Evolutionary conservation across 2,797 vertebrate species (phyloP).

Genomic region (Discoglossus pictus): DNA sequence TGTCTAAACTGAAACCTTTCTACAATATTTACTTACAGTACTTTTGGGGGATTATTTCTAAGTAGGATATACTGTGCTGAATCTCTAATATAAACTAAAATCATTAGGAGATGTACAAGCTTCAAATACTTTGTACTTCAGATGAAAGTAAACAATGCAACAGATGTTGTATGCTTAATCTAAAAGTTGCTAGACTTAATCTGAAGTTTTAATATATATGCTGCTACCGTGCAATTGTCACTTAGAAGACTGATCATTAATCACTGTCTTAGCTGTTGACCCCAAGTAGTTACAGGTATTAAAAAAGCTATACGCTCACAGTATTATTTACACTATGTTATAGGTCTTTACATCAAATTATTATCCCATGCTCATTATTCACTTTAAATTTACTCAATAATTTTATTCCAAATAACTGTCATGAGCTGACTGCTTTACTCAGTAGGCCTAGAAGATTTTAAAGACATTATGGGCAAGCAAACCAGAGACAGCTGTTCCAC

Average conservation of each 20-base stretch:
- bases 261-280: slow-evolving; percentile 23
- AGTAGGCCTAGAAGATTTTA: neutral
- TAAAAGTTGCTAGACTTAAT: slow-evolving; percentile 32
- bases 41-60: too few species aligned
- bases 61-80: too few species aligned
- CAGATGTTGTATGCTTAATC: too few species aligned
- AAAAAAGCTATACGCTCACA: slow-evolving; percentile 18
- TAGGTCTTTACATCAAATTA: slow-evolving; percentile 7
- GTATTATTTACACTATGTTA: neutral
- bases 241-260: slow-evolving; percentile 18
- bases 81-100: too few species aligned
- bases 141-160: too few species aligned
- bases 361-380: slow-evolving; percentile 1
- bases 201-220: slow-evolving; percentile 9
- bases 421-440: neutral
- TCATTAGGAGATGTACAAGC: too few species aligned
- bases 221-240: neutral
- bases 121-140: too few species aligned
- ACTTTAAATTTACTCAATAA: slow-evolving; percentile 16
- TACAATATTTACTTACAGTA: too few species aligned
- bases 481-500: too few species aligned
- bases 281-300: slow-evolving; percentile 12
- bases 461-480: too few species aligned
- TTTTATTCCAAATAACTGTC: neutral
- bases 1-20: too few species aligned